Evolutionary conservation across 1,140 invertebrate species (phyloP).

Genomic region (Radopholus similis): DNA sequence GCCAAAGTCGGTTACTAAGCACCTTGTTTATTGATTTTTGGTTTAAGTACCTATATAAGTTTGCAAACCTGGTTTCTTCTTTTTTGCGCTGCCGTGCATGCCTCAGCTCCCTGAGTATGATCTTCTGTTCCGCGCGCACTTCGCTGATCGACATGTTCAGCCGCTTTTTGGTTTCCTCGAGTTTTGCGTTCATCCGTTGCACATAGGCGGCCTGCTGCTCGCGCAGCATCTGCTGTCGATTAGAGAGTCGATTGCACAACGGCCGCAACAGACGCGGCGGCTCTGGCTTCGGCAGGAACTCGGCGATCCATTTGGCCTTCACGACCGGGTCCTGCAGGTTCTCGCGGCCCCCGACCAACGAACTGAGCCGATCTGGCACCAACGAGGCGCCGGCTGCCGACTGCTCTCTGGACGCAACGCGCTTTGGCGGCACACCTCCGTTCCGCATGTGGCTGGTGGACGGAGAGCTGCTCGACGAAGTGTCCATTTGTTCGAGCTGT

Average conservation of each 20-base stretch:
- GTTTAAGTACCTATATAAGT: too few species aligned
- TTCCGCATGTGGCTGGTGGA: too few species aligned
- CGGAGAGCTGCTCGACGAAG: too few species aligned
- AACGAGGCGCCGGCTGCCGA: background rate
- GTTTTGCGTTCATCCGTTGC: background rate
- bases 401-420: background rate
- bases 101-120: background rate
- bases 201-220: background rate
- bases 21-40: too few species aligned
- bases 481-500: too few species aligned
- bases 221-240: background rate
- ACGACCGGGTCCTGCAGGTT: background rate
- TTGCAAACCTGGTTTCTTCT: background rate
- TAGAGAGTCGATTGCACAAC: background rate
- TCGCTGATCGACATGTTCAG: conserved; percentile 8
- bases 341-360: background rate
- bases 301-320: background rate
- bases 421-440: too few species aligned
- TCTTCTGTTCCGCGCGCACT: conserved; percentile 12
- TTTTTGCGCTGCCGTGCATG: background rate
- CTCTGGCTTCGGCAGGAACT: conserved; percentile 16
- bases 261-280: conserved; percentile 13
- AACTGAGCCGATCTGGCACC: too few species aligned
- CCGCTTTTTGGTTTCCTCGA: background rate
- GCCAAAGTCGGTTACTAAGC: too few species aligned